These are phyloP conservation scores for Novumbra hubbsi DNA, from an alignment of 2,797 vertebrate species.

Conservation along the genomic window DNA sequence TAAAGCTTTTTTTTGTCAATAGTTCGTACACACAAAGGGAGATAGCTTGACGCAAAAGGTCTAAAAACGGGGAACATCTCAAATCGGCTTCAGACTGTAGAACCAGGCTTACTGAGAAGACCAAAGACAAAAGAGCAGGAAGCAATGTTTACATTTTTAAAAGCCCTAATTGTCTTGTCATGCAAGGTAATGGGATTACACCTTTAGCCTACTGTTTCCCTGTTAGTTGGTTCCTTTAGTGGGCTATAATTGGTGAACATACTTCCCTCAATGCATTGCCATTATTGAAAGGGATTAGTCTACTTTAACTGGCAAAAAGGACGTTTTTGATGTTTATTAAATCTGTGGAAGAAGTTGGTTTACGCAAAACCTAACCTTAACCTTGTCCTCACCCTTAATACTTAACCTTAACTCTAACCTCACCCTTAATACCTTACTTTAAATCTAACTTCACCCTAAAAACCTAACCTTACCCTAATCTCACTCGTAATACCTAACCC, in stretches of 20 bases:
- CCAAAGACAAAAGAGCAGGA: conserved; percentile 27
- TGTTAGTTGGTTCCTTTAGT: not conserved
- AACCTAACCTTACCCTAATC: too few species aligned
- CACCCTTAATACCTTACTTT: too few species aligned
- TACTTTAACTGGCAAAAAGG: not conserved
- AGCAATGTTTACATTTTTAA: conserved; percentile 16
- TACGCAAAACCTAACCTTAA: not conserved
- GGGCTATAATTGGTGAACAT: not conserved
- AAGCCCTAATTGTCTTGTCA: conserved; percentile 45
- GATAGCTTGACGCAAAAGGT: too few species aligned
- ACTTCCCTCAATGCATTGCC: conserved; percentile 7
- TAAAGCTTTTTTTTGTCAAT: too few species aligned
- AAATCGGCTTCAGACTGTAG: not conserved
- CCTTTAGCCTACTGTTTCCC: conserved; percentile 5
- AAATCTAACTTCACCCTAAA: too few species aligned
- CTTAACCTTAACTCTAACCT: too few species aligned
- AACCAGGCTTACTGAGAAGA: conserved; percentile 35
- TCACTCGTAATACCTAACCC: too few species aligned
- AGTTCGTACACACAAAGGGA: too few species aligned
- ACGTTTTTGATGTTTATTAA: not conserved
- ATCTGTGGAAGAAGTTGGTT: not conserved
- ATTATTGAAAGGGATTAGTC: conserved; percentile 4
- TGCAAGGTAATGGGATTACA: conserved; percentile 53
- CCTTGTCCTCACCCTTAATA: too few species aligned
- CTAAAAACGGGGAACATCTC: not conserved